Conservation (phyloP, 53 echinoderm and acorn worm genomes). For the Holothuria leucospilota region DNA sequence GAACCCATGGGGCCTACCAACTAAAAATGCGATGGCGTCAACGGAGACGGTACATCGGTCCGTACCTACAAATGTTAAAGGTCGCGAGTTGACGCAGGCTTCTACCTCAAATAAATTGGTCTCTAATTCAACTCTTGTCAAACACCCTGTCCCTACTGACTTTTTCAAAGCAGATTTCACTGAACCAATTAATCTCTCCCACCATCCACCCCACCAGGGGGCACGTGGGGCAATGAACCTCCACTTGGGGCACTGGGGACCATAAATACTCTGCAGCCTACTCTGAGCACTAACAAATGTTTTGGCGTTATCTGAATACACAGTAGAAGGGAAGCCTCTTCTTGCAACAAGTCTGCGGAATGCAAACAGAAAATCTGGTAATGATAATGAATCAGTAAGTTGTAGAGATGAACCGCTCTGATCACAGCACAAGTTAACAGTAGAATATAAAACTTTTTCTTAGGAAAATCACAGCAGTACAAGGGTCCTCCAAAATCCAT, state of each 20-base stretch:
- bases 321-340: constrained; percentile 19
- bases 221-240: constrained; percentile 29
- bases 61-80: constrained; percentile 5
- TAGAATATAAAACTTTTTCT: constrained; percentile 21
- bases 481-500: neutral
- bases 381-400: constrained; percentile 27
- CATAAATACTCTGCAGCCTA: constrained; percentile 9
- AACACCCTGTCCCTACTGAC: neutral
- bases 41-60: constrained; percentile 4
- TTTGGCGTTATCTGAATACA: constrained; percentile 45
- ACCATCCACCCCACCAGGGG: constrained; percentile 24
- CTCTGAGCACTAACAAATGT: constrained; percentile 35
- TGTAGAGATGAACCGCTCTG: constrained; percentile 36
- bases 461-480: neutral
- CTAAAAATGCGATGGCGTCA: constrained; percentile 5
- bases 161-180: constrained; percentile 23
- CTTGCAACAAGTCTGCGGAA: constrained; percentile 30
- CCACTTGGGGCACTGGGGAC: constrained; percentile 20
- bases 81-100: constrained; percentile 10
- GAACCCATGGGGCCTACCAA: neutral
- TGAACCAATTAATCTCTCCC: constrained; percentile 1
- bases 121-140: constrained; percentile 20
- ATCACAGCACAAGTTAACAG: constrained; percentile 32
- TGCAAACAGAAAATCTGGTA: constrained; percentile 4
- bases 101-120: neutral